Evolutionary conservation across 2,113 vertebrate species (phyloP), one percentile per base, ranked within the genome.

Genomic region (Lagopus leucura): DNA sequence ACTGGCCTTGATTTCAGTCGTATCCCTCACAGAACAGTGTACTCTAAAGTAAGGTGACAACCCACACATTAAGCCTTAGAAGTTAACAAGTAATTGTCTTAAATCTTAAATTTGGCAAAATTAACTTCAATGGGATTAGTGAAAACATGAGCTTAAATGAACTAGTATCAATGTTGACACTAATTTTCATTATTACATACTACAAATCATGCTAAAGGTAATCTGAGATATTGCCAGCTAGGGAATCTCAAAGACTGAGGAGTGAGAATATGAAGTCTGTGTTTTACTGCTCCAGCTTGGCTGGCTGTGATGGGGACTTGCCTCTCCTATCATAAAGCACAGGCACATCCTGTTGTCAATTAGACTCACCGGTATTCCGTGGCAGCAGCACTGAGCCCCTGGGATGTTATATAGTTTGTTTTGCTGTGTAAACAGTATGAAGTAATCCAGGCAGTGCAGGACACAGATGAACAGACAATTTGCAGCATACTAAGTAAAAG

Each of bases 351-450:
- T 92, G 80, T 67, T 94, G 94, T 88, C 94, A 91, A 77, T 85
- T 88, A 90, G 85, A 81, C 91, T 92, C 91, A 90, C 84, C 70
- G 52, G 82, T 83, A 52, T 81, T 91, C 82, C 11, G 2, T 36
- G 61, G 80, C 73, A 86, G 76, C 75, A 83, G 89, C 85, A 91
- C 6, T 94, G 91, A 82, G 89, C 82, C 89, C 90, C 76, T 80
- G 95, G 91, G 95, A 95, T 72, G 69, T n/a, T 86, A 48, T 55
- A 92, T 19, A 74, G 85, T 94, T 94, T 96, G 91, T 84, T 94
- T 92, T 94, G 89, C 85, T 92, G 24, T 78, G 94, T 95, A 96
- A 95, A 96, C 95, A 96, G 61, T 86, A 72, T 81, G 88, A 89
- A 92, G 87, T 32, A 88, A 94, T 83, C 65, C 79, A 84, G 88